Base-by-base conservation (phyloP, 2,113 vertebrate genomes). In the Leucoraja erinaceus region DNA sequence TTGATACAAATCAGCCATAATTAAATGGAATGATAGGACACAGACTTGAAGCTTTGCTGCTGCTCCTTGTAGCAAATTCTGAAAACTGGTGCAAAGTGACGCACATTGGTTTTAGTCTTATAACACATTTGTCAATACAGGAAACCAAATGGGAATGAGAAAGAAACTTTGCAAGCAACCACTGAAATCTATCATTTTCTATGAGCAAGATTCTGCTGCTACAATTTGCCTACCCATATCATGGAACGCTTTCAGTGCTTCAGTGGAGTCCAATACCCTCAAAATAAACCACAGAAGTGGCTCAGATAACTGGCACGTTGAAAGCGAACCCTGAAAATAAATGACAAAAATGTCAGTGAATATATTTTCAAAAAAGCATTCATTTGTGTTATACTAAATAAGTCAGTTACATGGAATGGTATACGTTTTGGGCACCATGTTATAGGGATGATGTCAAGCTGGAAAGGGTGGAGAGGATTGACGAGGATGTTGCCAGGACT, bases 211-310 rank as follows among this genome's bases (percentile, higher is more conserved):
- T 77, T 72, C 11, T 14, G 31, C n/a, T n/a, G 11, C 28, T 93
- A 61, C 92, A 61, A 1, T 88, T 84, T n/a, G 94, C 97, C 94
- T 95, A 99, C 99, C 99, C 99, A 99, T 99, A 94, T 99, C 98
- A 75, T 99, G 99, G 94, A 99, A 99, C 92, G 98, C 98, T 96
- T 98, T 99, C 88, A 99, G 97, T 75, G 99, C 98, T 75, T 99
- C 99, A 76, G 98, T 99, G 93, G 99, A 99, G 94, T 99, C 99
- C 96, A 99, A 92, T 2, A 99, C 99, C 94, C 99, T 96, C 91
- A 99, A 96, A 95, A 99, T 99, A 94, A 99, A 99, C 98, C 99
- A 99, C 22, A 99, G 94, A 18, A 99, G 96, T 20, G 99, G 99
- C 94, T 99, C 99, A 0, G 99, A 99, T 93, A 99, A 97, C 95